phyloP scores from a whole-genome alignment of 2,113 vertebrate species.

The Bubo bubo region DNA sequence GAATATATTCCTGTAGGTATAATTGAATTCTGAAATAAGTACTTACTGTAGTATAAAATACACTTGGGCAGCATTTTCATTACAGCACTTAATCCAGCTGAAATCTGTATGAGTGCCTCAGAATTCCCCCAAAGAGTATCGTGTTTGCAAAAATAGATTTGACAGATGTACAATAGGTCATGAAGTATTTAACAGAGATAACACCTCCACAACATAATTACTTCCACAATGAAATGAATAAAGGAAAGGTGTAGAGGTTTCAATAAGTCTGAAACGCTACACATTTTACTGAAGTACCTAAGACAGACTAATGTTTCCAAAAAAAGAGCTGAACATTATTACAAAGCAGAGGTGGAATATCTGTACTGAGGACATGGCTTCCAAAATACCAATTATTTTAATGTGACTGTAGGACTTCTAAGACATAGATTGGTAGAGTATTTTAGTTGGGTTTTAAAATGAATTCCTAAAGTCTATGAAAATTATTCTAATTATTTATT shows the following conservation, averaged over 20 bases:
- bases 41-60: constrained; percentile 30
- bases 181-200: constrained; percentile 26
- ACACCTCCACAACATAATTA: constrained; percentile 16
- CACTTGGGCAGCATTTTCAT: constrained; percentile 36
- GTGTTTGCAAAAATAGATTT: constrained; percentile 18
- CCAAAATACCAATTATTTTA: neutral
- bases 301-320: neutral
- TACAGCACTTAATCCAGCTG: constrained; percentile 39
- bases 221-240: neutral
- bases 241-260: neutral
- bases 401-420: neutral
- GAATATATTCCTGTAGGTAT: constrained; percentile 39
- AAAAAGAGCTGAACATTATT: neutral
- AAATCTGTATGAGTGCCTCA: constrained; percentile 8
- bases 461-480: neutral
- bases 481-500: neutral
- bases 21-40: constrained; percentile 43
- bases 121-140: constrained; percentile 18
- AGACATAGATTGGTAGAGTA: neutral
- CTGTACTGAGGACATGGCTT: neutral
- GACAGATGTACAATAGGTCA: constrained; percentile 7
- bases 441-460: neutral
- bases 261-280: neutral
- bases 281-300: neutral
- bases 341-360: neutral